Evolutionary conservation across 1,140 invertebrate species (phyloP), one percentile per base, ranked within the genome.

Genomic region (Diachasmimorpha longicaudata): DNA sequence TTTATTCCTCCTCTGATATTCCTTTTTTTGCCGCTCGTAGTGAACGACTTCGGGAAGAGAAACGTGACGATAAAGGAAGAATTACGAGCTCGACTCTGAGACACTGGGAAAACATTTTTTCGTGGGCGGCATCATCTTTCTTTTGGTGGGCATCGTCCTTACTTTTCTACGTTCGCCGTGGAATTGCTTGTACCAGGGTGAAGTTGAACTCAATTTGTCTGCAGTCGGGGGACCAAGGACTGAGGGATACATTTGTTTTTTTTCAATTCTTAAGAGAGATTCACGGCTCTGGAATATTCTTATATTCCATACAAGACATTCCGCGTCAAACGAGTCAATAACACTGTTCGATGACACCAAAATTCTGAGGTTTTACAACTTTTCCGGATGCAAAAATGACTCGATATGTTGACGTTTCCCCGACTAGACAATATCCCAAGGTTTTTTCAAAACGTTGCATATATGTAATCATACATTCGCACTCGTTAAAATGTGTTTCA

Each of bases 211-310:
- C 69, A 76, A 72, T 71, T 71, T 69, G 67, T 63, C 46, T 52
- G 48, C 25, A 63, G 58, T 63, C n/a, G 16, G 21, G 14, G 55
- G 36, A 36, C 25, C 21, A 75, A 48, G 31, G 23, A 76, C 82
- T 66, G 77, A 87, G 87, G 86, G 85, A 87, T 72, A 79, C 81
- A 16, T 21, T 21, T 58, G 13, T 58, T 21, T 19, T 58, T n/a
- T 58, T 58, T 58, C 52, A 21, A 46, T 46, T 46, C 31, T 31
- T 31, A 6, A 6, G 44, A 46, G n/a, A 11, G 44, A 46, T 31
- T 6, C 31, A 6, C 31, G 31, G 31, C 31, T 31, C 2, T 46
- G 44, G 4, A n/a, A 10, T 46, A 46, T 9, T 46, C 19, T n/a
- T n/a, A 52, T 52, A 52, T 16, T 52, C 19, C 63, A 6, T 31